Evolutionary conservation across 2,113 vertebrate genomes (phyloP).

Genomic region (Zosterops pallidus): DNA sequence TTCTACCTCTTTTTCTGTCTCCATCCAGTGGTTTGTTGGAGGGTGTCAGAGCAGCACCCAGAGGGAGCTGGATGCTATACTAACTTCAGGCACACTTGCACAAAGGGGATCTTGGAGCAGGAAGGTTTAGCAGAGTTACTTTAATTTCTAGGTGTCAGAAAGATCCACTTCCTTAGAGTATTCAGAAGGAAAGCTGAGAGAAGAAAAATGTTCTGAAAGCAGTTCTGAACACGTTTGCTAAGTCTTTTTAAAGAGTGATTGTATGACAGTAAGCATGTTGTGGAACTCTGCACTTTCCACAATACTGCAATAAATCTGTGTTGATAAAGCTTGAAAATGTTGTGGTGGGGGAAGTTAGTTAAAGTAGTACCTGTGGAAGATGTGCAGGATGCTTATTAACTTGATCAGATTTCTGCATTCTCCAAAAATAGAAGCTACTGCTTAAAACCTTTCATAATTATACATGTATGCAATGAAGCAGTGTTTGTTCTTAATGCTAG

Average conservation of each 20-base stretch:
- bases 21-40: background rate
- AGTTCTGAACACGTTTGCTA: rapidly evolving
- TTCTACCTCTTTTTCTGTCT: background rate
- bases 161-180: background rate
- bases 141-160: background rate
- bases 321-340: background rate
- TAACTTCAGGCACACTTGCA: background rate
- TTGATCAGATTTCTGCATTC: background rate
- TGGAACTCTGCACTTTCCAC: background rate
- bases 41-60: background rate
- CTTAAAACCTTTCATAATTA: background rate
- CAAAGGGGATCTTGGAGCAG: background rate
- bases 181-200: background rate
- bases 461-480: background rate
- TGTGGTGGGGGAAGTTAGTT: background rate
- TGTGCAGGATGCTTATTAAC: background rate
- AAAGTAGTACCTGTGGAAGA: background rate
- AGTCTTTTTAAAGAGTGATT: background rate
- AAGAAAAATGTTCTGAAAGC: background rate
- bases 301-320: background rate
- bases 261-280: background rate
- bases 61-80: background rate
- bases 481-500: background rate
- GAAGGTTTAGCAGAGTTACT: background rate
- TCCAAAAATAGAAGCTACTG: background rate